Base-by-base conservation (phyloP, 2,888 invertebrate genomes). In the Rhogogaster chlorosoma region DNA sequence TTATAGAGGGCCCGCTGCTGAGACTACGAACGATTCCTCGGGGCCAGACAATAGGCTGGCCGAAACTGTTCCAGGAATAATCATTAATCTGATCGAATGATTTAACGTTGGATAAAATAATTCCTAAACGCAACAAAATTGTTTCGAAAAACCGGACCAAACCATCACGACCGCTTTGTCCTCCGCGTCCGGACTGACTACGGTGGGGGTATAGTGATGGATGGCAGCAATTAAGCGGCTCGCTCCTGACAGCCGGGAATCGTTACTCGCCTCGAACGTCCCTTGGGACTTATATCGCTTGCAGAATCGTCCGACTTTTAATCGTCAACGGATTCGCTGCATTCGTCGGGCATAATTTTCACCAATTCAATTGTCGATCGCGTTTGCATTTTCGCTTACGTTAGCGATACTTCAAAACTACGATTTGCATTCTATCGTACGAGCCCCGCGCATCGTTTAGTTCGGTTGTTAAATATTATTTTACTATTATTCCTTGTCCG, bases 171-270 rank as follows among this genome's bases (percentile, higher is more conserved):
- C 77, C 84, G 84, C 84, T 84, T 84, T 84, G 78, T 84, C 78
- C 84, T 77, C 84, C 57, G 45, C 57, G 80, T 78, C 36, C 73
- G 71, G 61, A 82, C 70, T 84, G n/a, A 73, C 45, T 67, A 77
- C 78, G 84, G 78, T 85, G 88, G 86, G 87, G 89, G 89, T 88
- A 88, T 89, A 89, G 89, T 90, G 90, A 90, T 90, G 89, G 89
- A 90, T 90, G 87, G 89, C 88, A 89, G 89, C 90, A 90, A 90
- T 90, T 90, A 90, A 90, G 89, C 88, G 88, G 87, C 87, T 88
- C 88, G 88, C 89, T 87, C 87, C 86, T 86, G 87, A 89, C 84
- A 84, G 84, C 42, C 77, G 36, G 61, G 84, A 84, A 61, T 89
- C 89, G 87, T 87, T 84, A 84, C 84, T 87, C 88, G 85, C 86